Evolutionary conservation across 2,888 invertebrate species (phyloP), one percentile per base, ranked within the genome.

Genomic region (Scelioninae gen. 2): DNA sequence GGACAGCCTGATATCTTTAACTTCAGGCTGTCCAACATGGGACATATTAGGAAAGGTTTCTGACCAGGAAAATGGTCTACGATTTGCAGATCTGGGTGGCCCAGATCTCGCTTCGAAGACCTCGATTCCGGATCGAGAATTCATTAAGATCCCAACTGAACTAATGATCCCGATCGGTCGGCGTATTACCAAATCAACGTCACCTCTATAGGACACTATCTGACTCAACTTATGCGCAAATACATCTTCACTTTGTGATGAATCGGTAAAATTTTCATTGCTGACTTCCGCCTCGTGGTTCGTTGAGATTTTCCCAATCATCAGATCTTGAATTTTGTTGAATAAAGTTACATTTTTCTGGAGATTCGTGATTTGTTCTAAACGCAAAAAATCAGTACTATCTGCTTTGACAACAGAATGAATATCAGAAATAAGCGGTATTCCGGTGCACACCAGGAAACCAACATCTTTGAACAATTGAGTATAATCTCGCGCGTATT

Each of bases 1-100:
- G n/a, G n/a, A n/a, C n/a, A n/a, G n/a, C n/a, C n/a, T n/a, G n/a
- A n/a, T n/a, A n/a, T n/a, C n/a, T n/a, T n/a, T n/a, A n/a, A n/a
- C n/a, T n/a, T 94, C 93, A 0, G 95, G 94, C 7, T 94, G 91
- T 1, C 93, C 93, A 72, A 89, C 83, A 80, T 94, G 95, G 0
- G 90, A 88, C 50, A 85, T 81, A 67, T 89, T 87, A 2, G 87
- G 88, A 79, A 92, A 93, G 73, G 88, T 90, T 53, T 89, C 89
- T 55, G 92, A 91, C 95, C 95, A 95, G 80, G 90, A 90, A 85
- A 95, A 96, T 0, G 93, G 90, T 58, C 86, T 85, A 5, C 88
- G 80, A 1, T 84, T 78, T 63, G 45, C 50, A 13, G 25, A 39
- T 1, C 63, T 80, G 1, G 87, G 33, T 1, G 74, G 87, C n/a